Percentiles rank a stretch among this genome's conserved stretches.
These are phyloP conservation scores for Ginglymostoma cirratum DNA, from an alignment of 2,113 vertebrate species.

Conservation along the genomic window DNA sequence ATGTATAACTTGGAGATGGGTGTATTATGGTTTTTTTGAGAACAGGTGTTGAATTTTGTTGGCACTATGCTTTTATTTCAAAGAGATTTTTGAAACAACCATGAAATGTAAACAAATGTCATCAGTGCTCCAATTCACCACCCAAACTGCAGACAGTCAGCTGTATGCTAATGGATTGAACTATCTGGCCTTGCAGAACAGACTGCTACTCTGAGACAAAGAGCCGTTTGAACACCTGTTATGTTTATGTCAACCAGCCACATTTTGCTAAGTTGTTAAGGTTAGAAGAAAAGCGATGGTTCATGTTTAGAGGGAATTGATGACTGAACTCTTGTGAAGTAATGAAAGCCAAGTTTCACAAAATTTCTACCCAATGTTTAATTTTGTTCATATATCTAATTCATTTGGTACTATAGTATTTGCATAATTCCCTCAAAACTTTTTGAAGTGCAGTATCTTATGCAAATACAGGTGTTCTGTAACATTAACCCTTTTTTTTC, in stretches of 20 bases:
- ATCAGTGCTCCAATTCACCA: constrained; percentile 51
- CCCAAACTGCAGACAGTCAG: constrained; percentile 61
- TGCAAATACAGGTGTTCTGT: background rate
- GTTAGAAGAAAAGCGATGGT: constrained; percentile 55
- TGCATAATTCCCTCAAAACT: background rate
- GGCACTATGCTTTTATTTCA: constrained; percentile 56
- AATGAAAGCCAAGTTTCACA: constrained; percentile 54
- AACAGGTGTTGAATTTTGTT: constrained; percentile 39
- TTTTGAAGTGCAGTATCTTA: background rate
- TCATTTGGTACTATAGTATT: background rate
- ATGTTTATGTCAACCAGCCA: constrained; percentile 49
- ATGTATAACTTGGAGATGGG: background rate
- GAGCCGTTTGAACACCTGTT: constrained; percentile 84
- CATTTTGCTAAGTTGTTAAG: constrained; percentile 50
- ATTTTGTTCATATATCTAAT: background rate
- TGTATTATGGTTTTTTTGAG: background rate
- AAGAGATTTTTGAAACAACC: constrained; percentile 49
- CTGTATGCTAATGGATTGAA: constrained; percentile 80
- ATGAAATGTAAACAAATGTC: constrained; percentile 62
- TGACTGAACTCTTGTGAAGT: constrained; percentile 56
- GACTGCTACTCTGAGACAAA: constrained; percentile 64
- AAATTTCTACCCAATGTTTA: background rate
- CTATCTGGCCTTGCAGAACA: constrained; percentile 55
- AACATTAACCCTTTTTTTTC: background rate
- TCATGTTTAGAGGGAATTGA: constrained; percentile 43